A percentile compares a stretch with the other conserved stretches of the same genome.
Conservation (phyloP, 2,113 vertebrate genomes). For the Calyptomena viridis region DNA sequence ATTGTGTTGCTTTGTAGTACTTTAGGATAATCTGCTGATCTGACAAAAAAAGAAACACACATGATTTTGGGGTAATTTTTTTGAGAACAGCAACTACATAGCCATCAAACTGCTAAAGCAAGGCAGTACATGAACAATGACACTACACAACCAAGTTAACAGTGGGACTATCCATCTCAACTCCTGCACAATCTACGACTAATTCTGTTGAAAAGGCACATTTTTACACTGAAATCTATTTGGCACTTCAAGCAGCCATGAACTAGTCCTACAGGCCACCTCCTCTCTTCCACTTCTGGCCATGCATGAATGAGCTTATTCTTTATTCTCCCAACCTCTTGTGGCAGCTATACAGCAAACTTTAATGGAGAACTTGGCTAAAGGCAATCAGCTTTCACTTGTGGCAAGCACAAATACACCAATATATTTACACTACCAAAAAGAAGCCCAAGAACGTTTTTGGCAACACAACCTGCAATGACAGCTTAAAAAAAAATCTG, state of each 20-base stretch:
- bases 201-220: not conserved
- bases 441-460: not conserved
- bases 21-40: not conserved
- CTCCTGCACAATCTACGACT: not conserved
- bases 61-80: not conserved
- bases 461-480: not conserved
- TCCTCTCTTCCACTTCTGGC: not conserved
- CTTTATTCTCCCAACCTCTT: not conserved
- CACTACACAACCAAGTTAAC: not conserved
- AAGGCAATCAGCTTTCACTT: not conserved
- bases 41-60: not conserved
- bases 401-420: not conserved
- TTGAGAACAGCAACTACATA: not conserved
- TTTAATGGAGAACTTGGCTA: not conserved
- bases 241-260: not conserved
- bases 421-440: not conserved
- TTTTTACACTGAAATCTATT: not conserved
- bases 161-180: not conserved
- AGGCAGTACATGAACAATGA: accelerated
- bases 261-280: not conserved
- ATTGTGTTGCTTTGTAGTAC: not conserved
- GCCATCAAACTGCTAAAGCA: not conserved
- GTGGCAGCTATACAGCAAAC: accelerated
- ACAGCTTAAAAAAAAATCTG: not conserved
- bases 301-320: not conserved